Conservation (phyloP, 2,888 invertebrate genomes). For the Microctonus brassicae region DNA sequence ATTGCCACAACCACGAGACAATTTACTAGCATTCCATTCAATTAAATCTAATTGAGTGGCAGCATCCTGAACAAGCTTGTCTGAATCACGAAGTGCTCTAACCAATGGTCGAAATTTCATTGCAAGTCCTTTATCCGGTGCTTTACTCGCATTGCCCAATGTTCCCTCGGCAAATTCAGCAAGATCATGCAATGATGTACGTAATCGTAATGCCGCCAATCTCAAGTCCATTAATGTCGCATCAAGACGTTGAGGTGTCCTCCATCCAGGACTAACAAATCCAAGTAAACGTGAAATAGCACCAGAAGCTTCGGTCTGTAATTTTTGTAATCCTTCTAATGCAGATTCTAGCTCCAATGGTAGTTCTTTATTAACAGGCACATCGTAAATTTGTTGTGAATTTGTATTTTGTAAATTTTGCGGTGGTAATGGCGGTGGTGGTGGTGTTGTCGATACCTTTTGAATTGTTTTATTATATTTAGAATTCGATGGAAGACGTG, state of each 20-base stretch:
- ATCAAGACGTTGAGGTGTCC: constrained; percentile 83
- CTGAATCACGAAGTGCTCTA: constrained; percentile 84
- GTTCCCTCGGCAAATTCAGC: constrained; percentile 91
- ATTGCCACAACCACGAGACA: constrained; percentile 72
- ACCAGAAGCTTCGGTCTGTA: constrained; percentile 85
- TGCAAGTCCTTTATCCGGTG: constrained; percentile 83
- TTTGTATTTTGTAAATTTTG: constrained; percentile 38
- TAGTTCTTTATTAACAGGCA: constrained; percentile 76
- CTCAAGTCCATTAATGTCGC: constrained; percentile 86
- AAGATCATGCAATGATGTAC: constrained; percentile 87
- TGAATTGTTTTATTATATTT: constrained; percentile 55
- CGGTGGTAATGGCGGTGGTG: constrained; percentile 50
- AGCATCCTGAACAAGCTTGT: constrained; percentile 84
- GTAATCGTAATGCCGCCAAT: constrained; percentile 81
- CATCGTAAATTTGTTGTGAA: constrained; percentile 74
- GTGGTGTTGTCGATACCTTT: constrained; percentile 56
- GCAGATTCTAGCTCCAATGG: constrained; percentile 83
- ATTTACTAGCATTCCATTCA: constrained; percentile 82
- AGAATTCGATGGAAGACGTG: constrained; percentile 65
- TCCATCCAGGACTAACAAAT: constrained; percentile 86
- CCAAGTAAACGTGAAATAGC: constrained; percentile 84
- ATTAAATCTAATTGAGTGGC: constrained; percentile 81
- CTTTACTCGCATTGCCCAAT: constrained; percentile 86
- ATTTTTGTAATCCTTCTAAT: constrained; percentile 80
- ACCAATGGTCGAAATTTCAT: constrained; percentile 84